Base-by-base conservation (phyloP, 1,140 invertebrate genomes). In the Cydia fagiglandana region DNA sequence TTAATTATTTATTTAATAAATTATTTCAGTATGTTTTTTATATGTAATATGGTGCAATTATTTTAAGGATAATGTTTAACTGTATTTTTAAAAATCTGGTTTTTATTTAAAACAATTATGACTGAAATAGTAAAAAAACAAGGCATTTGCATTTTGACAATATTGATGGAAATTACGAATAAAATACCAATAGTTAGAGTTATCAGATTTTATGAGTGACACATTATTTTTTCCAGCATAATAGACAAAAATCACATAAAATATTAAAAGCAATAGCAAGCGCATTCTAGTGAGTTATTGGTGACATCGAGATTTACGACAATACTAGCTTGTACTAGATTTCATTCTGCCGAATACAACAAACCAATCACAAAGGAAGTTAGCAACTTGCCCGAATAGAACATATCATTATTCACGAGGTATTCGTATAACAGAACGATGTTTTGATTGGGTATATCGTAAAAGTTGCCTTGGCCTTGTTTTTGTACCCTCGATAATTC, bases 391-490 rank as follows among this genome's bases (percentile, higher is more conserved):
- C 53, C 24, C 56, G 56, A 24, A 5, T 61, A 24, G 56, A 24
- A 61, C 6, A 61, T 24, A 61, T 61, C 17, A 61, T 24, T 61
- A 61, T 20, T 9, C 17, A 61, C 2, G 7, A 61, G 7, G 5
- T 17, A n/a, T 24, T 10, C n/a, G 56, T 61, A 61, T 61, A 10
- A 10, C 17, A 61, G 20, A 17, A 20, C n/a, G 17, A 61, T 61
- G 56, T 61, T 61, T 61, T 61, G 53, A 61, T 61, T 10, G 2
- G 56, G 10, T 24, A 61, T 61, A 61, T 24, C 20, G 56, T 61
- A 61, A 61, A 61, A 61, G 56, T 61, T 24, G 56, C 56, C 56
- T 61, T 61, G 56, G 56, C 56, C 56, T 61, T 61, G 17, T 61
- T 61, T 61, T 9, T 15, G n/a, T 61, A 61, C 53, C 53, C n/a